Conservation (phyloP, 2,113 vertebrate species). For the Apteryx mantelli region DNA sequence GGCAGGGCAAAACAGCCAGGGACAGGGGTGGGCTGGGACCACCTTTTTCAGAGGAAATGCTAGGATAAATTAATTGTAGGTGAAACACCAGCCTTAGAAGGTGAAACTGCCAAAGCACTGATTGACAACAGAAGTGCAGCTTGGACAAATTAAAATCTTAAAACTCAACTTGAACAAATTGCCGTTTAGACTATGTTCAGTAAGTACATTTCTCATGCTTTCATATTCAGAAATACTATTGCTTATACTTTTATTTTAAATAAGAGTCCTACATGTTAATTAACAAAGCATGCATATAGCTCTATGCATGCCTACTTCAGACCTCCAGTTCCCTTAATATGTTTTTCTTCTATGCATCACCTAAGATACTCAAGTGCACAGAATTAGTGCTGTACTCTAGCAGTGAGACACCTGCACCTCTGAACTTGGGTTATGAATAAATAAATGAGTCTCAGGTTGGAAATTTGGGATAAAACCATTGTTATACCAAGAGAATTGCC, state of each 20-base stretch:
- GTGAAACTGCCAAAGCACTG: not conserved
- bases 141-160: not conserved
- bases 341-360: not conserved
- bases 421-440: not conserved
- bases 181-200: not conserved
- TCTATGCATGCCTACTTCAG: not conserved
- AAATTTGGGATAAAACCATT: not conserved
- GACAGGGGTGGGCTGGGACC: fast-evolving
- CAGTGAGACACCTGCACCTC: not conserved
- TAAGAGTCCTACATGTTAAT: not conserved
- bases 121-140: not conserved
- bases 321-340: not conserved
- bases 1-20: not conserved
- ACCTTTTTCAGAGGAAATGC: fast-evolving
- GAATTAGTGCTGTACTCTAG: not conserved
- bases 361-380: not conserved
- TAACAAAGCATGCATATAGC: not conserved
- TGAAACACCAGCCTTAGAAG: not conserved
- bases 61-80: not conserved
- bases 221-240: not conserved
- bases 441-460: not conserved
- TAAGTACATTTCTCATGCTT: not conserved
- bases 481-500: not conserved
- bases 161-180: not conserved
- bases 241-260: not conserved